phyloP scores from a whole-genome alignment of 2,797 vertebrate genomes.

The Peromyscus aztecus region DNA sequence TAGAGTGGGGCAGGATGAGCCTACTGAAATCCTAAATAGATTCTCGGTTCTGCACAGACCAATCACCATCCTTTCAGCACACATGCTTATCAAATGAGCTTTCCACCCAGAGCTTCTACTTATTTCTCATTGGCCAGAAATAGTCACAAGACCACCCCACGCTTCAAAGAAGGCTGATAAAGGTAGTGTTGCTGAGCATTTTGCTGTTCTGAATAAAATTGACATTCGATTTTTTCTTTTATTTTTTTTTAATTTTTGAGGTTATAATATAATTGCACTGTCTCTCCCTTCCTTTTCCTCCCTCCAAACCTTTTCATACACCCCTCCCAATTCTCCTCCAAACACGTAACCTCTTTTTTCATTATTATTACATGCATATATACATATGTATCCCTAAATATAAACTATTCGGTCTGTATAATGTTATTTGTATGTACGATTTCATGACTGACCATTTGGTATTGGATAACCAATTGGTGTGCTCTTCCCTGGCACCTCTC shows the following conservation, averaged over 20 bases:
- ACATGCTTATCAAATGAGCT: neutral
- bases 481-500: neutral
- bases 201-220: slow-evolving; percentile 43
- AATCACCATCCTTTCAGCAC: neutral
- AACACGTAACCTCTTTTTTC: neutral
- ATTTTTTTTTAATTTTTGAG: neutral
- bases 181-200: neutral
- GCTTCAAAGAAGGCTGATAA: neutral
- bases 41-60: neutral
- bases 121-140: slow-evolving; percentile 33
- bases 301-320: neutral
- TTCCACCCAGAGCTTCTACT: neutral
- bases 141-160: neutral
- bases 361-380: neutral
- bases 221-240: neutral
- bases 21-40: neutral
- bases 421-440: neutral
- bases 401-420: neutral
- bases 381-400: neutral
- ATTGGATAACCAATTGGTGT: neutral
- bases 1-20: neutral
- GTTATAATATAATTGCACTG: neutral
- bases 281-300: neutral
- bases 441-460: neutral
- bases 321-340: neutral